Percentiles rank a stretch among this genome's conserved stretches.
phyloP scores from a whole-genome alignment of 2,797 vertebrate species.

The Cryptoprocta ferox region DNA sequence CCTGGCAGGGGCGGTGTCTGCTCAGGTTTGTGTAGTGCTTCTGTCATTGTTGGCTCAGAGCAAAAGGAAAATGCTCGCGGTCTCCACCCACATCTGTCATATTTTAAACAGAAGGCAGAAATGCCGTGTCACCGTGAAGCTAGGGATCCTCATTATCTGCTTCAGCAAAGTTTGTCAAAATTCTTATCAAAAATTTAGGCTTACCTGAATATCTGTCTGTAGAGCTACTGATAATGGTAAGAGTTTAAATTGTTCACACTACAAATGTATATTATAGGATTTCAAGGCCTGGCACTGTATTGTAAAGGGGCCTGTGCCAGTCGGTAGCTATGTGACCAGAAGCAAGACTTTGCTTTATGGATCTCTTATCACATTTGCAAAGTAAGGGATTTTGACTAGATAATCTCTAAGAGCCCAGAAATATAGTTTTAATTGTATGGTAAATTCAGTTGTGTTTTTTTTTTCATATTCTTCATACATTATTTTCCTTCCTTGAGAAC shows the following conservation, averaged over 20 bases:
- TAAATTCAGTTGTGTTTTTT: background rate
- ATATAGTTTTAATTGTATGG: background rate
- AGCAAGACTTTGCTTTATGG: background rate
- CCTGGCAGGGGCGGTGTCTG: background rate
- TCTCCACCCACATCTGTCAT: background rate
- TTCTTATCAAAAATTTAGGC: background rate
- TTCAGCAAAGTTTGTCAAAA: background rate
- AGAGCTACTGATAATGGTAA: background rate
- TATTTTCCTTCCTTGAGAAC: background rate
- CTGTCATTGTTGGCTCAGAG: background rate
- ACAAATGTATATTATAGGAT: background rate
- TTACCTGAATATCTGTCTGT: background rate
- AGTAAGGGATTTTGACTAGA: background rate
- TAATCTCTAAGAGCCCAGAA: background rate
- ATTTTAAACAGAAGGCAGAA: conserved; percentile 53
- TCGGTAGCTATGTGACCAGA: background rate
- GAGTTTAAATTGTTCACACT: background rate
- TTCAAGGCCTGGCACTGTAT: background rate
- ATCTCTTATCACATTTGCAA: background rate
- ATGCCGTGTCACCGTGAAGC: background rate
- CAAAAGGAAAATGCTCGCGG: background rate
- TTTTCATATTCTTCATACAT: background rate
- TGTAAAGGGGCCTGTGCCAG: background rate
- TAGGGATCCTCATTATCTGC: background rate
- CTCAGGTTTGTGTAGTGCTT: background rate